Conservation (phyloP, 2,888 invertebrate species). For the Heliconius hortense region DNA sequence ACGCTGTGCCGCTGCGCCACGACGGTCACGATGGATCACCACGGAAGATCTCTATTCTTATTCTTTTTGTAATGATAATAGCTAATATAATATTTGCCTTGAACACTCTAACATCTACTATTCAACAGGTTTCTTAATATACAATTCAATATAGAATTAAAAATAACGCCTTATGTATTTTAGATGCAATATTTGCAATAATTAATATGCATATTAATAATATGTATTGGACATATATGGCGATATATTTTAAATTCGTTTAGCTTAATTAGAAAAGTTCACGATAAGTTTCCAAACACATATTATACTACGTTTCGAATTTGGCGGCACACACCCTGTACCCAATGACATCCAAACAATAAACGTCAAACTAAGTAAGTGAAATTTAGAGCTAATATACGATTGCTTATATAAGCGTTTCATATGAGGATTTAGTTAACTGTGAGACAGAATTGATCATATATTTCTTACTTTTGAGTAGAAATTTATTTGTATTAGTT, state of each 20-base stretch:
- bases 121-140: not conserved
- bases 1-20: not conserved
- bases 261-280: constrained; percentile 41
- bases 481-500: not conserved
- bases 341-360: constrained; percentile 24
- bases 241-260: constrained; percentile 26
- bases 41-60: not conserved
- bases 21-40: not conserved
- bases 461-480: not conserved
- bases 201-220: constrained; percentile 16
- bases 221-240: not conserved
- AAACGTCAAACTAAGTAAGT: constrained; percentile 29
- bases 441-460: not conserved
- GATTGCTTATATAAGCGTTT: not conserved
- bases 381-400: constrained; percentile 24
- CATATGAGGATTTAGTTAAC: not conserved
- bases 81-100: not conserved
- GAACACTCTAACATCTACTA: not conserved
- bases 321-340: constrained; percentile 25
- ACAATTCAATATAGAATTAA: not conserved
- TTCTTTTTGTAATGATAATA: too few relatives aligned
- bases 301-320: constrained; percentile 27
- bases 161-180: not conserved
- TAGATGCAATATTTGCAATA: not conserved
- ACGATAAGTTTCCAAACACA: constrained; percentile 33